Evolutionary conservation across 2,888 invertebrate genomes (phyloP).

Genomic region (Himalopsyche anomala): DNA sequence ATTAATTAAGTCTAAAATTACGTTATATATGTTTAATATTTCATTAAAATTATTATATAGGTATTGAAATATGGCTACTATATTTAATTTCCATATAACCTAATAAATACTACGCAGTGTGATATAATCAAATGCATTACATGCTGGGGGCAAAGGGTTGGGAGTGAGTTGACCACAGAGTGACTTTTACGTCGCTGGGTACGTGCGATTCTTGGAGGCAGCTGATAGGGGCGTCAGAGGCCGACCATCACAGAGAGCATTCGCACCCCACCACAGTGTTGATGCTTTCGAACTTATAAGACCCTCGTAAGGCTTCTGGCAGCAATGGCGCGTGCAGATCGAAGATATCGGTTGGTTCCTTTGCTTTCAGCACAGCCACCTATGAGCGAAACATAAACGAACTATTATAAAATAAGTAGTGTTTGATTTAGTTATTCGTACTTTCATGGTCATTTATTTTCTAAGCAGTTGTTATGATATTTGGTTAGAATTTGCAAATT

Average conservation of each 20-base stretch:
- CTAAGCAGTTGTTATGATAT: too few relatives aligned
- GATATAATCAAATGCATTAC: neutral
- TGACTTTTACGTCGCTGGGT: neutral
- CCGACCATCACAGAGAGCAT: slow-evolving; percentile 46
- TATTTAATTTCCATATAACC: neutral
- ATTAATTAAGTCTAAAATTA: too few relatives aligned
- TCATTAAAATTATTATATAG: too few relatives aligned
- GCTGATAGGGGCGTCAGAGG: neutral
- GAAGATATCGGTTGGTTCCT: slow-evolving; percentile 28
- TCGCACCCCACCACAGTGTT: slow-evolving; percentile 56
- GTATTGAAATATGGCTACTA: too few relatives aligned
- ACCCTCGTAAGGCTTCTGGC: slow-evolving; percentile 48
- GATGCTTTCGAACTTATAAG: slow-evolving; percentile 45
- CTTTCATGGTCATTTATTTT: too few relatives aligned
- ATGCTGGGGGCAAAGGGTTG: neutral
- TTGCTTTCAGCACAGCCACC: slow-evolving; percentile 59
- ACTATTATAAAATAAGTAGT: too few relatives aligned
- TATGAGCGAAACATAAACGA: neutral
- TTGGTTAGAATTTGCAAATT: too few relatives aligned
- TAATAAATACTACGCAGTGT: neutral
- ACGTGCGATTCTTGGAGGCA: neutral
- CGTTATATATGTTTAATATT: too few relatives aligned
- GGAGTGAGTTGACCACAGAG: neutral
- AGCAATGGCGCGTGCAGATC: slow-evolving; percentile 50
- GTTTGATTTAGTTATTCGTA: too few relatives aligned